Evolutionary conservation across 2,113 vertebrate species (phyloP), one percentile per base, ranked within the genome.

Genomic region (Ailuropoda melanoleuca): DNA sequence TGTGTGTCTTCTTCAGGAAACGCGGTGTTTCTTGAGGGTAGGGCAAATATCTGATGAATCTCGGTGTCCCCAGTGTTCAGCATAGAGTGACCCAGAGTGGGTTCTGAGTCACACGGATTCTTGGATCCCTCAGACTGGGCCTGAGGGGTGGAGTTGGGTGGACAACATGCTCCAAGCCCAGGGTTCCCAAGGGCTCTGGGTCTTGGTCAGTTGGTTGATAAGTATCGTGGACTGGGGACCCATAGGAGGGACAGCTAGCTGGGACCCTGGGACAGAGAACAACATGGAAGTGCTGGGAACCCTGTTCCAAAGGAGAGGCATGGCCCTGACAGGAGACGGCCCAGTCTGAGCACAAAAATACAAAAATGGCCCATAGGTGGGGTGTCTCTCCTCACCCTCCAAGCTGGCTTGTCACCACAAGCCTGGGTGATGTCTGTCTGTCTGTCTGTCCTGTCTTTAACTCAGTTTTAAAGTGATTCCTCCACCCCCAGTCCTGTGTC

Each of bases 391-490:
- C 26, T 66, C 58, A 64, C 29, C 31, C 64, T 80, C 26, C n/a
- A 34, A 11, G 14, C 31, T 88, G 81, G 11, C n/a, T 60, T 31
- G 26, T 94, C 46, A 50, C 87, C 43, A 48, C 13, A 26, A 60
- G 60, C 43, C 64, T 46, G 39, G 39, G 19, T 46, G 91, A 75
- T 26, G 39, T 96, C 83, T 70, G 34, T 64, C 85, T 83, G 74
- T 95, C 96, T 86, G 77, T 95, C 97, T 53, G 74, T 95, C 74
- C 87, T 68, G 50, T 75, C 93, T 95, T 95, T 91, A 75, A 89
- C 93, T 95, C 87, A 31, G 10, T 62, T 92, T 74, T 84, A 92
- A 84, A 18, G 60, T 6, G 15, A 77, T 80, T 85, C 37, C 50
- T 81, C 74, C 46, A 81, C 46, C 48, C 46, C 50, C 15, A 48